phyloP scores from a whole-genome alignment of 2,888 invertebrate species.

The Dasypolia templi region DNA sequence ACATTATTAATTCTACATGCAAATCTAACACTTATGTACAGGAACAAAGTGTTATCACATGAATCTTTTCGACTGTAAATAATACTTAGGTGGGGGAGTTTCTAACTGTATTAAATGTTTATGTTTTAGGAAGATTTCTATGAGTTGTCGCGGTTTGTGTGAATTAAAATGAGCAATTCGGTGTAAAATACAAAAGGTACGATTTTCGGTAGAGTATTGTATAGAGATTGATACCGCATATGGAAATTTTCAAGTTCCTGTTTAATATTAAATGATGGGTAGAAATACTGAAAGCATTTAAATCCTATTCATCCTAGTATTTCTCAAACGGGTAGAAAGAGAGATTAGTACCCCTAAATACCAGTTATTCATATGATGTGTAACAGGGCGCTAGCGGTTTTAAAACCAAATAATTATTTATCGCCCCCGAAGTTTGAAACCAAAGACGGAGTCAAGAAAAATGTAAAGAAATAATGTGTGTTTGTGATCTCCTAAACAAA shows the following conservation, averaged over 20 bases:
- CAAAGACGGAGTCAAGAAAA: too few species aligned
- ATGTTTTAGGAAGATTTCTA: constrained; percentile 42
- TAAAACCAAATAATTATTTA: too few species aligned
- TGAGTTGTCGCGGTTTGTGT: constrained; percentile 36
- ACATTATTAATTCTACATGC: constrained; percentile 64
- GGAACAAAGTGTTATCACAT: constrained; percentile 14
- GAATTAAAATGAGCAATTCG: constrained; percentile 30
- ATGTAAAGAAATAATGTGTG: too few species aligned
- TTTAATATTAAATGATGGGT: background rate
- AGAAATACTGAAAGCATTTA: background rate
- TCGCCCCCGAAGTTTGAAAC: too few species aligned
- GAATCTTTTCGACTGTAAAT: constrained; percentile 27
- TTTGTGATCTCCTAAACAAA: too few species aligned
- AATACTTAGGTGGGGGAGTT: constrained; percentile 23
- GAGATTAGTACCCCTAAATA: too few species aligned
- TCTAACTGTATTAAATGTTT: constrained; percentile 51
- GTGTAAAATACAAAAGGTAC: constrained; percentile 24
- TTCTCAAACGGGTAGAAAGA: too few species aligned
- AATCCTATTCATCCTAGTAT: background rate
- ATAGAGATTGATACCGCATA: constrained; percentile 2
- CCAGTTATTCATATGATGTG: too few species aligned
- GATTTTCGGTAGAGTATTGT: constrained; percentile 33
- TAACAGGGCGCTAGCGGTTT: too few species aligned
- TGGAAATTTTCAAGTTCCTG: constrained; percentile 1
- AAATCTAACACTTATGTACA: constrained; percentile 44